A percentile compares a stretch with the other conserved stretches of the same genome.
These are phyloP conservation scores for Heptranchias perlo DNA, from an alignment of 2,113 vertebrate species.

Conservation along the genomic window DNA sequence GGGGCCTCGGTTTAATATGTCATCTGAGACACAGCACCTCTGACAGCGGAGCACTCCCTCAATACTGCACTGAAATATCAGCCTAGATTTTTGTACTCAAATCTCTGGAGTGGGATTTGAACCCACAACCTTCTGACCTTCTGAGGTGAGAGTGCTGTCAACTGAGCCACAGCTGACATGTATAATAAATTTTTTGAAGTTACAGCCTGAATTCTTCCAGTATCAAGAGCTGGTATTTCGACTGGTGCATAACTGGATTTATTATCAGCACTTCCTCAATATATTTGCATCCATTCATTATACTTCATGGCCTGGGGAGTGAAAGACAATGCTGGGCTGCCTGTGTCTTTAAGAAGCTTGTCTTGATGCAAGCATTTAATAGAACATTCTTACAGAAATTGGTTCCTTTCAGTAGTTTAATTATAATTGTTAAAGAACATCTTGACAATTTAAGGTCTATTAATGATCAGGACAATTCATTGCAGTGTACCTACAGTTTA, in stretches of 20 bases:
- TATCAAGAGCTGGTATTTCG: neutral
- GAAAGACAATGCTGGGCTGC: neutral
- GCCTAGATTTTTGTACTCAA: neutral
- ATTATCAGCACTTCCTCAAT: constrained; percentile 15
- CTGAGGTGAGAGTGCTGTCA: too few species aligned
- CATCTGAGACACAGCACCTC: neutral
- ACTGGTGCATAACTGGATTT: neutral
- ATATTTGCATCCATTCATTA: neutral
- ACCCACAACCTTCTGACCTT: too few species aligned
- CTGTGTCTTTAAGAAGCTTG: neutral
- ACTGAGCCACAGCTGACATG: neutral
- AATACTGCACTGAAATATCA: neutral
- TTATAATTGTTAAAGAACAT: neutral
- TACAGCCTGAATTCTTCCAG: constrained; percentile 16
- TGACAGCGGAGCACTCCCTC: neutral
- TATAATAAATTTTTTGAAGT: neutral
- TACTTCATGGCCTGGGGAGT: neutral
- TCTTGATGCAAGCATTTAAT: neutral
- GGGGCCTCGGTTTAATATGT: neutral
- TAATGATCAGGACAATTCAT: neutral
- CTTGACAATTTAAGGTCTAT: neutral
- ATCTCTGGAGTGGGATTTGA: neutral
- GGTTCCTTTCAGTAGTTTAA: neutral
- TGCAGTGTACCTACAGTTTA: neutral
- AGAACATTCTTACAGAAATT: neutral